Percentiles rank a stretch among this genome's conserved stretches.
Evolutionary conservation across 1,140 invertebrate species (phyloP).

Genomic region (Brachystomella parvula): DNA sequence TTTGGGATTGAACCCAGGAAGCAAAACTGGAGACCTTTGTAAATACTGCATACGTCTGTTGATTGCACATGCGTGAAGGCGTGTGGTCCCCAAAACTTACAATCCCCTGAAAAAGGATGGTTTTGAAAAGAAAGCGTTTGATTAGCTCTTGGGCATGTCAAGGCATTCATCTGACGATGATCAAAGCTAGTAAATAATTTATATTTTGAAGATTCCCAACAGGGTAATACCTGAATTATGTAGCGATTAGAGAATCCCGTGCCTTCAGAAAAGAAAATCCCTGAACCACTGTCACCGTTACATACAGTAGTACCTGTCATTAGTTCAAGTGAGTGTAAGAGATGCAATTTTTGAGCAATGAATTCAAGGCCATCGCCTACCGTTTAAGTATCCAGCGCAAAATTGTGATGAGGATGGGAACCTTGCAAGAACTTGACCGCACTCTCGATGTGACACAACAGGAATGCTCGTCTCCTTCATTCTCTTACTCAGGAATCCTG

Average conservation of each 20-base stretch:
- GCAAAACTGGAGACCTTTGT: background rate
- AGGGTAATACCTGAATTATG: constrained; percentile 3
- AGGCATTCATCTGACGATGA: too few species aligned
- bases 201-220: too few species aligned
- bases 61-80: background rate
- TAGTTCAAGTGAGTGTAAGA: too few species aligned
- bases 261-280: background rate
- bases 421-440: constrained; percentile 15
- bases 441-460: constrained; percentile 20
- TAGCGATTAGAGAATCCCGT: background rate
- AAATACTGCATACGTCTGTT: constrained; percentile 4
- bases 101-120: background rate
- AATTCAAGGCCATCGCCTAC: too few species aligned
- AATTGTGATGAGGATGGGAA: constrained; percentile 14
- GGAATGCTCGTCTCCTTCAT: constrained; percentile 17
- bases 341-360: too few species aligned
- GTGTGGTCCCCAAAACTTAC: background rate
- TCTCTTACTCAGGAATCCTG: background rate
- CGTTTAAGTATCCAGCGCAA: constrained; percentile 18
- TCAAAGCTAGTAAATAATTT: background rate
- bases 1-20: background rate
- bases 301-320: background rate
- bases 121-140: too few species aligned
- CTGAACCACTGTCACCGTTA: constrained; percentile 9
- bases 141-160: too few species aligned